Base-by-base conservation (phyloP, 2,797 vertebrate genomes). In the Bufotes viridis region DNA sequence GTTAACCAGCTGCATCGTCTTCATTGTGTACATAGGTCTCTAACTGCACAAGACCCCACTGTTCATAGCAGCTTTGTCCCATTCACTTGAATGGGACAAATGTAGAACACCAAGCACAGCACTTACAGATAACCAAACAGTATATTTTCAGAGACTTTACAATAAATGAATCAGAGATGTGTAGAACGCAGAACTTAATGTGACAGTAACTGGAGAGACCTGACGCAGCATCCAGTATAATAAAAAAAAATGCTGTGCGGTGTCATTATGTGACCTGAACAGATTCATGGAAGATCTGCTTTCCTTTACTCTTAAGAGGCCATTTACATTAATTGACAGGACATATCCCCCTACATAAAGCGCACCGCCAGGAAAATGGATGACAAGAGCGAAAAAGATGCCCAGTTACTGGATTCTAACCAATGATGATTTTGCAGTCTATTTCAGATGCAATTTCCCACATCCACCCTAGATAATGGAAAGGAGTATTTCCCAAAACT, bases 311-410 rank as follows among this genome's bases (percentile, higher is more conserved):
- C 51, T 22, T 20, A 20, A 75, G 42, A 51, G 20, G 20, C 51
- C 72, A 75, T 75, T 51, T 51, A 51, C 75, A 78, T 78, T 55
- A 24, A 78, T 78, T 55, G 75, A 55, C 75, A 53, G 55, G 75
- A 53, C 22, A 55, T n/a, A 78, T 78, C 49, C 75, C n/a, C 75
- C 49, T n/a, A 75, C 42, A 75, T 51, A 75, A 75, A 75, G 26
- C 72, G 51, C 20, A 78, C 22, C 75, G 55, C 49, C 75, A 24
- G 75, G 51, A 78, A 14, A 55, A 53, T 53, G n/a, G 20, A 51
- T 22, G 13, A 74, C 29, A 74, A 22, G 42, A 74, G 34, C 9
- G 42, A 22, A 74, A 29, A 51, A 22, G 34, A 11, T 3, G 13
- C 17, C 42, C 42, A 22, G 17, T 51, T 74, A 4, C 72, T 72